Evolutionary conservation across 2,113 vertebrate species (phyloP), one percentile per base, ranked within the genome.

Genomic region (Hippolais icterina): DNA sequence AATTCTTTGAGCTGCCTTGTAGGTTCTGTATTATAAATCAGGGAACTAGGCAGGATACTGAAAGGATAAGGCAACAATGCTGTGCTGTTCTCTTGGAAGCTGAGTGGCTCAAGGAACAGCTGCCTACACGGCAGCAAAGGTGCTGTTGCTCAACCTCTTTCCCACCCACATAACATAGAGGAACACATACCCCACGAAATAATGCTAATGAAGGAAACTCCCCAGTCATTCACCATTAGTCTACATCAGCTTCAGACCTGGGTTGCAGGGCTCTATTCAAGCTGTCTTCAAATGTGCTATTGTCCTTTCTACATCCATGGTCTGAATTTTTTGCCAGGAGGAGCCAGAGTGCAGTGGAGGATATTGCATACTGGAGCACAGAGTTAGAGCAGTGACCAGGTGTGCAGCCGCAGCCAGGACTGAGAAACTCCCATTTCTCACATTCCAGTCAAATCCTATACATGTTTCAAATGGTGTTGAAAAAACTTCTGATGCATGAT

Each of bases 41-140:
- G 37, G 76, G 41, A 42, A 20, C 39, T 31, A 76, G n/a, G 22
- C 44, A 53, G 63, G 28, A n/a, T 15, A 4, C 52, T 66, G 37
- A 49, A 84, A 59, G 11, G 28, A 53, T 71, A 61, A 60, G 31
- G 23, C 23, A 65, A 0, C 2, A 7, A n/a, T n/a, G n/a, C n/a
- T n/a, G 25, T 47, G 56, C 63, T 63, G 4, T 69, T 86, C 19
- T 47, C 4, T 64, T 35, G 52, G 54, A 61, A 46, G 47, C 20
- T 42, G 6, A 35, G 44, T 49, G 65, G 27, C 56, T 90, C 11
- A 28, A 46, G 41, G 41, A 68, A 24, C 49, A 75, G 31, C 65
- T 92, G 56, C 15, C 49, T 49, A 56, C 41, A 8, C 3, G 14
- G 42, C 4, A 3, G 25, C 31, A 46, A 76, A 46, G 0, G 0